Conservation (phyloP, 1,140 invertebrate genomes). For the Papilio aristodemus region DNA sequence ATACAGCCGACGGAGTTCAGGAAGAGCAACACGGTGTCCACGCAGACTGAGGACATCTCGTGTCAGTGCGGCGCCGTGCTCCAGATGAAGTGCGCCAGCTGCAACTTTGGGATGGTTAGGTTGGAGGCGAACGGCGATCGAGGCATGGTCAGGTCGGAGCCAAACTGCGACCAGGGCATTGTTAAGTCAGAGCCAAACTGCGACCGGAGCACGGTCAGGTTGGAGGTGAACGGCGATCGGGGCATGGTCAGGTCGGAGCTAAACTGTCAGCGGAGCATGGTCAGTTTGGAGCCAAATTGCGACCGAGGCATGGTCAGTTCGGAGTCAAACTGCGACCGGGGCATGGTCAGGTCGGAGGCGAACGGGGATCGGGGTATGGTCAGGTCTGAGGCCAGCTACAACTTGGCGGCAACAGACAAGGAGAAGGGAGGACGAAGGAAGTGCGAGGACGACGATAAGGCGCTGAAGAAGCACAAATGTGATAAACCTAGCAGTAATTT, state of each 20-base stretch:
- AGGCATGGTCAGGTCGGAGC: conserved; percentile 65
- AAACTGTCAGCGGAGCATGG: conserved; percentile 30
- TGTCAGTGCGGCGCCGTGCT: conserved; percentile 68
- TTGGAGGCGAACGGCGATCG: conserved; percentile 67
- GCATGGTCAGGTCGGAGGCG: not conserved
- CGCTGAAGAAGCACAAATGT: conserved; percentile 76
- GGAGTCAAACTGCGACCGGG: conserved; percentile 28
- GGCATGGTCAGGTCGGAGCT: conserved; percentile 18
- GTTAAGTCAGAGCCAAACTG: conserved; percentile 46
- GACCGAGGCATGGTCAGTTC: not conserved
- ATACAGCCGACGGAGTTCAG: conserved; percentile 61
- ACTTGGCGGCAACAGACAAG: conserved; percentile 54
- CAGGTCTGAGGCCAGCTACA: conserved; percentile 67
- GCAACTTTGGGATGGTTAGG: conserved; percentile 59
- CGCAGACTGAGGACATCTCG: conserved; percentile 70
- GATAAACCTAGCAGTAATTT: conserved; percentile 71
- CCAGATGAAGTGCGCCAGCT: conserved; percentile 55
- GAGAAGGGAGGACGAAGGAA: conserved; percentile 55
- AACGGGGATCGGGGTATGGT: conserved; percentile 47
- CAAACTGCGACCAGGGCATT: conserved; percentile 62
- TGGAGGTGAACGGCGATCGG: conserved; percentile 48
- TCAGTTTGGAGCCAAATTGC: not conserved
- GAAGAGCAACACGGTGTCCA: conserved; percentile 67
- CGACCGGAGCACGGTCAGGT: conserved; percentile 49
- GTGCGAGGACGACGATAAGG: conserved; percentile 55